phyloP scores from a whole-genome alignment of 2,888 invertebrate genomes.

The Operophtera brumata region DNA sequence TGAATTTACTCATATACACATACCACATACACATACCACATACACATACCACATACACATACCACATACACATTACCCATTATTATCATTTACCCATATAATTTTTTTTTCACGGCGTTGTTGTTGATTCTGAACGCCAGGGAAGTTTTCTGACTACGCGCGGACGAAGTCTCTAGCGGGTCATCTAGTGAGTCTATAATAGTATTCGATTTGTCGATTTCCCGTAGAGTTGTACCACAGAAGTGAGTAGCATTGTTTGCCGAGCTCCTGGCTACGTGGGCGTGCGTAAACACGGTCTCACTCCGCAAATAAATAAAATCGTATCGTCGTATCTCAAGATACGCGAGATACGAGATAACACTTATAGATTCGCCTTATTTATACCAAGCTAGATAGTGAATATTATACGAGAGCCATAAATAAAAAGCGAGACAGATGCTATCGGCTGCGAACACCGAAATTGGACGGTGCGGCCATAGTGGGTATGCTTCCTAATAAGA shows the following conservation, averaged over 20 bases:
- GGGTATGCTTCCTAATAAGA: constrained; percentile 42
- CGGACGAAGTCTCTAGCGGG: no score
- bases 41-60: no score
- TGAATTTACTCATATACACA: no score
- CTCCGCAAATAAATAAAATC: constrained; percentile 52
- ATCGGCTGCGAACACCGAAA: constrained; percentile 50
- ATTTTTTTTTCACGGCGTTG: no score
- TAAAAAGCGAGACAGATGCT: constrained; percentile 61
- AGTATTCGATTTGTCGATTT: neutral
- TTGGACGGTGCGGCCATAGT: constrained; percentile 43
- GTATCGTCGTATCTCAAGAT: constrained; percentile 53
- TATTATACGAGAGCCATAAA: constrained; percentile 56
- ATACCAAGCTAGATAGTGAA: constrained; percentile 57
- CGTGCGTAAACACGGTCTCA: constrained; percentile 39
- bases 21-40: no score
- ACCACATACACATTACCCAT: no score
- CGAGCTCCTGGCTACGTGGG: constrained; percentile 24
- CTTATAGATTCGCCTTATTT: constrained; percentile 57
- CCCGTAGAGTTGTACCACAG: no score
- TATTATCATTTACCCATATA: no score
- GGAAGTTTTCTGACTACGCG: no score
- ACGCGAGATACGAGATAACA: constrained; percentile 54
- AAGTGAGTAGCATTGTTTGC: neutral
- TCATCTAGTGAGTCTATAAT: no score
- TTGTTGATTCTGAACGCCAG: no score